Percentiles rank a stretch among this genome's conserved stretches.
Conservation (phyloP, 2,113 vertebrate genomes). For the Willisornis vidua region DNA sequence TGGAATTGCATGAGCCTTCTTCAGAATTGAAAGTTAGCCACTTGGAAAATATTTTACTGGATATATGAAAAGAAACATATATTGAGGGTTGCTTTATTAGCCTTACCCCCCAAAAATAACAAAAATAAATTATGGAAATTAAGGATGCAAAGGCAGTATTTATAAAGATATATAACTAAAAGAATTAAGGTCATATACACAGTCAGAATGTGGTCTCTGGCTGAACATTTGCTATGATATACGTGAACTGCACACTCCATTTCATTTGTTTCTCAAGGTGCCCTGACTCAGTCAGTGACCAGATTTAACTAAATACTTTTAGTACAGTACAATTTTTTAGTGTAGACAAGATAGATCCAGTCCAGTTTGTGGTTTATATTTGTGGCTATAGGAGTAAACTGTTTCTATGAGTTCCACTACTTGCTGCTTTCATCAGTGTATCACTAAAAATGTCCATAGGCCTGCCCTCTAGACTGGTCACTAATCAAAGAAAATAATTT, state of each 20-base stretch:
- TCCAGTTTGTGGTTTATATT: not conserved
- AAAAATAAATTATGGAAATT: not conserved
- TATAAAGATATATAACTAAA: not conserved
- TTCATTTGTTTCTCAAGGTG: not conserved
- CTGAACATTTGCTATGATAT: not conserved
- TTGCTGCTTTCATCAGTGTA: not conserved
- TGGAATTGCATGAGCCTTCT: not conserved
- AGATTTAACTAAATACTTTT: not conserved
- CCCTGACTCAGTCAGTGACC: not conserved
- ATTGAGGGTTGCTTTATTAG: not conserved
- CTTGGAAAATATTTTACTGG: not conserved
- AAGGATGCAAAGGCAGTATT: not conserved
- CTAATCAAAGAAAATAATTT: not conserved
- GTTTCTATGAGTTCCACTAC: not conserved
- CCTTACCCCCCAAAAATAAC: not conserved
- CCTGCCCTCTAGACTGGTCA: not conserved
- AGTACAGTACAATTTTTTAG: not conserved
- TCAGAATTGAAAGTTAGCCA: not conserved
- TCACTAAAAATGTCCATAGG: not conserved
- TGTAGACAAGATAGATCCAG: not conserved
- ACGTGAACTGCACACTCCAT: accelerated
- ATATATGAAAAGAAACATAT: not conserved
- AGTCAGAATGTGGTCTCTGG: not conserved
- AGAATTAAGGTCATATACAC: not conserved
- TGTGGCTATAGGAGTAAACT: not conserved